Evolutionary conservation across 2,888 invertebrate species (phyloP), one percentile per base, ranked within the genome.

Genomic region (Calliopum simillimum): DNA sequence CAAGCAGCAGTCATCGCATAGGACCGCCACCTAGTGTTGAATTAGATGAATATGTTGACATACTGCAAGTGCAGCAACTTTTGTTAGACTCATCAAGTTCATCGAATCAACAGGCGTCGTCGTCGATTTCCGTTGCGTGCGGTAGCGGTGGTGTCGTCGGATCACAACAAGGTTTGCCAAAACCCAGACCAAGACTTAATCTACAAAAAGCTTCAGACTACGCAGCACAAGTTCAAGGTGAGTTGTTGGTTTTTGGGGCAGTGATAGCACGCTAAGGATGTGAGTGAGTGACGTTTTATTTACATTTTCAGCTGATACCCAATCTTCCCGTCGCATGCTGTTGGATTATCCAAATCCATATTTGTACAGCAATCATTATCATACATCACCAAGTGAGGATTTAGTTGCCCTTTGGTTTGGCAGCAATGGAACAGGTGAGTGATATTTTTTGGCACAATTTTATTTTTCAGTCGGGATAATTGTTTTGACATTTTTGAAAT

Each of bases 31-130:
- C 59, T 66, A 33, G 41, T 61, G 82, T 77, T 13, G 84, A 86
- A 78, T 80, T 88, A 58, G 92, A 92, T 87, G 94, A 94, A 87
- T 94, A 93, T 87, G 93, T 94, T 85, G 94, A 94, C 87, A 94
- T 94, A 80, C 89, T 94, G 70, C 94, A 94, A 85, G 94, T 94
- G 85, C 93, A 93, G 81, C 90, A 93, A 84, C 87, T 93, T 79
- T 88, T 93, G 78, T 88, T 93, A 84, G 90, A 90, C 76, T 83
- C 85, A 16, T 83, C 86, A 59, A 80, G 81, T 47, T 69, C 82
- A 55, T 78, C 80, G 25, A 78, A 64, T 61, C 77, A 61, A 59
- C 76, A 69, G 33, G 74, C 63, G 3, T 72, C 73, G 8, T 13
- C 63, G 3, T 72, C 73, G 8, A 8, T 25, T 5, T 13, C 16